These are phyloP conservation scores for Ptychadena robeensis DNA, from an alignment of 2,797 vertebrate genomes.

Conservation along the genomic window DNA sequence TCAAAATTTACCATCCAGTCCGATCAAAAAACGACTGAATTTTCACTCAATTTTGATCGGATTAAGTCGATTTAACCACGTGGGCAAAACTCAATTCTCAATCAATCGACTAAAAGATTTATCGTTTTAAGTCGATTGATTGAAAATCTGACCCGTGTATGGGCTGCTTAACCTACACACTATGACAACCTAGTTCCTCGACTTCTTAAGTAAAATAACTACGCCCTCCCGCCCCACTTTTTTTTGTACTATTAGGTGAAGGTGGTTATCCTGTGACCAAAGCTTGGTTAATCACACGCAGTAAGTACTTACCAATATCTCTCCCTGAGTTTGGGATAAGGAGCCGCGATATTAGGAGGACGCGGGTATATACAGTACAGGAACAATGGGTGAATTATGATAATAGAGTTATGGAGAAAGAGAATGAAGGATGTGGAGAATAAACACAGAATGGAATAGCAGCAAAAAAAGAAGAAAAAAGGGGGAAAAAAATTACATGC, in stretches of 20 bases:
- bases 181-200: too few species aligned
- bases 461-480: conserved; percentile 78
- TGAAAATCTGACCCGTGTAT: too few species aligned
- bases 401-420: conserved; percentile 37
- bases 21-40: too few species aligned
- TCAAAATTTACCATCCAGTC: too few species aligned
- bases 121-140: too few species aligned
- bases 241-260: neutral
- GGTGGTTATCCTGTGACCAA: conserved; percentile 21
- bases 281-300: conserved; percentile 24
- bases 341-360: conserved; percentile 53
- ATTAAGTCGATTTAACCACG: too few species aligned
- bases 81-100: too few species aligned
- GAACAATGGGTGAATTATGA: conserved; percentile 50
- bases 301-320: conserved; percentile 96
- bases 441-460: conserved; percentile 67
- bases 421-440: conserved; percentile 65
- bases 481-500: conserved; percentile 86
- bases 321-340: conserved; percentile 81
- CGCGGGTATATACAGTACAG: conserved; percentile 63
- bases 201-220: too few species aligned
- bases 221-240: neutral
- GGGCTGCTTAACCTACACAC: too few species aligned
- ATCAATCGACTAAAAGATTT: too few species aligned
- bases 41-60: too few species aligned